Base-by-base conservation (phyloP, 2,888 invertebrate genomes). In the Tinea pellionella region DNA sequence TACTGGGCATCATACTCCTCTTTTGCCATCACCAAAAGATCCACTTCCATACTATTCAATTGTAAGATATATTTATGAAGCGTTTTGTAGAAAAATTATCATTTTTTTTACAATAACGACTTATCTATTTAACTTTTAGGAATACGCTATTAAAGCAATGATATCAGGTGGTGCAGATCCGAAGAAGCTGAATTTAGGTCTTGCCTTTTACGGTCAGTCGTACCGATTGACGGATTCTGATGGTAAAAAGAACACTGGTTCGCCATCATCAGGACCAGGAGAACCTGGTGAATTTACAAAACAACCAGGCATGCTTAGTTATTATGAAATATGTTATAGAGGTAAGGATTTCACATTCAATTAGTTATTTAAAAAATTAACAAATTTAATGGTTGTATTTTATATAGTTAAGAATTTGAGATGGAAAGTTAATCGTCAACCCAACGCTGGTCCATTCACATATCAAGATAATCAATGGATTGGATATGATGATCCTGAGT, bases 171-270 rank as follows among this genome's bases (percentile, higher is more conserved):
- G 96, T 0, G 96, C 94, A 1, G 91, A 92, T 13, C 91, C 92
- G 2, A 90, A 92, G 59, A 96, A 96, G 72, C 80, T 97, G 1
- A 77, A 94, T 0, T 83, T 96, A 59, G 96, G 96, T 0, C 88
- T 96, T 61, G 95, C 96, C 0, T 93, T 96, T 75, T 96, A 96
- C 69, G 96, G 96, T 0, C 96, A 96, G 74, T 91, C 92, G n/a
- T 97, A 93, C 68, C 91, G 92, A 29, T 76, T 97, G 19, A 84
- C 88, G 0, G 80, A 79, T 51, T 68, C 70, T 0, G 74, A 72
- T 30, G 75, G 75, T 2, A 64, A 72, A 2, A 77, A 74, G 32
- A 78, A 77, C 0, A 89, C 92, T 1, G 94, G 94, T 0, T 87
- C 91, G 1, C 78, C 91, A 0, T 88, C 92, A 0, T 88, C 89